These are phyloP conservation scores for Xestoiulus laeticollis DNA, from an alignment of 2,888 invertebrate genomes.

Conservation along the genomic window DNA sequence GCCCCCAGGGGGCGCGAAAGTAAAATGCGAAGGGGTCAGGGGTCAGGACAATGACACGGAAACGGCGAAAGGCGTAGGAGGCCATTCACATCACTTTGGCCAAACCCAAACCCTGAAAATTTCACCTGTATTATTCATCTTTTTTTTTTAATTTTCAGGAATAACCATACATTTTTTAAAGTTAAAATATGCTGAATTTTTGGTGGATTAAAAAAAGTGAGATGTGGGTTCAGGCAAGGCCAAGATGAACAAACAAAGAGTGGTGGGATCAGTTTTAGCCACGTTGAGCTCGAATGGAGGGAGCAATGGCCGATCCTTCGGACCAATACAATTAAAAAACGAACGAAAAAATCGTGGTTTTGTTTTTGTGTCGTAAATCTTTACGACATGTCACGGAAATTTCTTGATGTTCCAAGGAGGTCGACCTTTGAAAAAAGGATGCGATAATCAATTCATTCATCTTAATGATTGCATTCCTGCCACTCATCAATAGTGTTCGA, in stretches of 20 bases:
- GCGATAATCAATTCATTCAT: not conserved
- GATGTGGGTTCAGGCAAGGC: not conserved
- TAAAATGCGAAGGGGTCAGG: not conserved
- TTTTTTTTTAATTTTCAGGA: not conserved
- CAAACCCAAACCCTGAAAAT: not conserved
- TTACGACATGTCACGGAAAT: not conserved
- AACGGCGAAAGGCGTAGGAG: constrained; percentile 25
- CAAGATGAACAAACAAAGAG: not conserved
- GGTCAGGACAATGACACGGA: constrained; percentile 41
- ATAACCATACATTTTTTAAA: not conserved
- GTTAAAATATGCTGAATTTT: not conserved
- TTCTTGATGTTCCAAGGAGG: not conserved
- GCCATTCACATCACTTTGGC: not conserved
- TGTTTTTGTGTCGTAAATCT: constrained; percentile 3
- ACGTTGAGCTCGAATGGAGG: not conserved
- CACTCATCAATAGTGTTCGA: not conserved
- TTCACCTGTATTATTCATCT: not conserved
- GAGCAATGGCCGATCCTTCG: not conserved
- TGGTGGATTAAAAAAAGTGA: not conserved
- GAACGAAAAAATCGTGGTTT: not conserved
- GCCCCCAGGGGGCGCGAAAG: not conserved
- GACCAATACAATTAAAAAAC: not conserved
- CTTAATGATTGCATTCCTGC: not conserved
- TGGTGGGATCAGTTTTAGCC: not conserved
- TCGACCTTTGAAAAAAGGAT: not conserved